Evolutionary conservation across 2,113 vertebrate species (phyloP), one percentile per base, ranked within the genome.

Genomic region (Regulus satrapa): DNA sequence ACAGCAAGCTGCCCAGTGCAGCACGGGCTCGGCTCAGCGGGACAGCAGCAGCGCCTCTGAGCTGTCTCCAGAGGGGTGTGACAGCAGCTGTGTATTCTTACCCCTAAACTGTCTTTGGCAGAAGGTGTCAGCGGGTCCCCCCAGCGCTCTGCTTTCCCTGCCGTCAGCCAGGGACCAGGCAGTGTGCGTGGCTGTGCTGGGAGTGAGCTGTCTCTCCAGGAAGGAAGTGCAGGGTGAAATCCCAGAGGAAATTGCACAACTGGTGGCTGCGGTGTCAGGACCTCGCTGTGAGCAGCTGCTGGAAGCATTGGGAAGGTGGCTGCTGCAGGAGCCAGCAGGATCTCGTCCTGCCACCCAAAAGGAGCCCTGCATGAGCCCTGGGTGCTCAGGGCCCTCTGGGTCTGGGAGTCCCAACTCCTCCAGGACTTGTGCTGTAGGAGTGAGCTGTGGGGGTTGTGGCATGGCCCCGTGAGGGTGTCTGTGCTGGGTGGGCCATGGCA

Each of bases 171-270:
- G 54, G 8, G 34, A 55, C 1, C 4, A 10, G 46, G 62, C 32
- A 24, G 67, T 1, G 0, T 29, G 5, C 1, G 1, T 3, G 12
- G 48, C 69, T 52, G 32, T 26, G 61, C 52, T 51, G 67, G 20
- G 36, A 12, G n/a, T 36, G 89, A 48, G 34, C 56, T 51, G 31
- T 31, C 43, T 88, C 45, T 48, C 25, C 0, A 2, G 64, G 80
- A 80, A 95, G 87, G 89, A 89, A 89, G 24, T 5, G 1, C 40
- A 5, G 76, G 61, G 17, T 5, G 21, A 76, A 93, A 94, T 97
- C 84, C 89, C 91, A 94, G 75, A 94, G 89, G 97, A 97, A 96
- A 72, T 94, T 95, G 93, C 93, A 94, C 89, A 95, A 94, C 48
- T 59, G 12, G 2, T 66, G 84, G 43, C 61, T 77, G 68, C 2